phyloP scores from a whole-genome alignment of 2,888 invertebrate genomes.

The Phalera bucephala region DNA sequence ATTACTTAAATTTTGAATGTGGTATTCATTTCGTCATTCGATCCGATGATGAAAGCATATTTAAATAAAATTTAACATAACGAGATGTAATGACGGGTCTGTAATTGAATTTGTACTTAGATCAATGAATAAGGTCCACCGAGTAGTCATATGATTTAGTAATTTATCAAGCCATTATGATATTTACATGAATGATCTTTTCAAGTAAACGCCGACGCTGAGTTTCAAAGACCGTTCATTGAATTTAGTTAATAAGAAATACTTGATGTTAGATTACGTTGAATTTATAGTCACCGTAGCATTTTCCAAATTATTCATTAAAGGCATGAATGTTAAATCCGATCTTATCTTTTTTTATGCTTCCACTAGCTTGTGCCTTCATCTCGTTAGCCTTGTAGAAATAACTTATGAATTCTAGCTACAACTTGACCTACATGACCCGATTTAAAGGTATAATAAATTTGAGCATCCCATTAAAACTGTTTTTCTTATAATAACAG shows the following conservation, averaged over 20 bases:
- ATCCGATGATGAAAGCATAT: constrained; percentile 34
- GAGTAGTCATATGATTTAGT: constrained; percentile 16
- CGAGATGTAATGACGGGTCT: constrained; percentile 34
- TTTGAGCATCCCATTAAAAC: constrained; percentile 1
- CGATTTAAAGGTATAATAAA: constrained; percentile 1
- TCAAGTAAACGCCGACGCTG: constrained; percentile 2
- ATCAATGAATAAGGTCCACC: constrained; percentile 28
- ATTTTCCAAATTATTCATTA: constrained; percentile 21
- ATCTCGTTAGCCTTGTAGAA: constrained; percentile 19
- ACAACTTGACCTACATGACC: neutral
- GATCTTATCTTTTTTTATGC: constrained; percentile 22
- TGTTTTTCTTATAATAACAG: constrained; percentile 6
- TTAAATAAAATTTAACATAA: constrained; percentile 35
- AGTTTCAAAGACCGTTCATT: constrained; percentile 22
- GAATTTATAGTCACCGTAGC: constrained; percentile 18
- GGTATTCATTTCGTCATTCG: constrained; percentile 29
- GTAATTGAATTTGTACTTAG: constrained; percentile 41
- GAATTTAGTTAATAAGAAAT: constrained; percentile 19
- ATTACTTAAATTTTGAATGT: constrained; percentile 9
- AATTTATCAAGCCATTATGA: constrained; percentile 24
- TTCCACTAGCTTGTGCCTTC: constrained; percentile 14
- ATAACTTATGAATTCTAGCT: constrained; percentile 2
- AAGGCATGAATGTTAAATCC: constrained; percentile 19
- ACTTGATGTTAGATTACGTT: constrained; percentile 19
- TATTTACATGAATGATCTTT: constrained; percentile 25